A percentile compares a stretch with the other conserved stretches of the same genome.
Evolutionary conservation across 2,888 invertebrate species (phyloP).

Genomic region (Platynereis dumerilii): DNA sequence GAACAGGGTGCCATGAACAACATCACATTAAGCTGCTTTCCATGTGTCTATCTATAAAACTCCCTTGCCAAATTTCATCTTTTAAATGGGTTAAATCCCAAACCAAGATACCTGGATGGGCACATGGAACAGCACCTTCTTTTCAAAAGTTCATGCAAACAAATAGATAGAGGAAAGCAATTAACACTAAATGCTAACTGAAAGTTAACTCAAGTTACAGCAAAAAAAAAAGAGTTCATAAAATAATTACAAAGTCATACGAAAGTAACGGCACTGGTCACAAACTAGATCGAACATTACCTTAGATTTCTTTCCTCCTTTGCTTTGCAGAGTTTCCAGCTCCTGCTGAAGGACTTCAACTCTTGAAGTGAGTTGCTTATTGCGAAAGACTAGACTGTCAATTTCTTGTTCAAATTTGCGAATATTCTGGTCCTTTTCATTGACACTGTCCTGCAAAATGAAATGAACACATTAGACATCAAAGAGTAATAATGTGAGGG

Average conservation of each 20-base stretch:
- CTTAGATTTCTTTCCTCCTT: slow-evolving; percentile 50
- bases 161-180: background rate
- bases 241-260: too few relatives aligned
- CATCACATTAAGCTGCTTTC: too few relatives aligned
- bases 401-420: slow-evolving; percentile 89
- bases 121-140: too few relatives aligned
- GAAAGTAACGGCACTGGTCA: too few relatives aligned
- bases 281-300: too few relatives aligned
- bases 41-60: too few relatives aligned
- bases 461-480: background rate
- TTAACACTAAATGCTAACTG: background rate
- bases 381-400: slow-evolving; percentile 89
- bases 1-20: too few relatives aligned
- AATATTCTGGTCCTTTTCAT: slow-evolving; percentile 82
- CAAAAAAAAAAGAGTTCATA: too few relatives aligned
- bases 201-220: background rate
- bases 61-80: too few relatives aligned
- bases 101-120: too few relatives aligned
- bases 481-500: background rate
- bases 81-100: too few relatives aligned
- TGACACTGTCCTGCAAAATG: slow-evolving; percentile 72
- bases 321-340: slow-evolving; percentile 68
- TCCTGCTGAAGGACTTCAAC: slow-evolving; percentile 92
- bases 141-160: too few relatives aligned
- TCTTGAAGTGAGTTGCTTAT: slow-evolving; percentile 89